Base-by-base conservation (phyloP, 2,113 vertebrate species). In the Pachycephala philippinensis region DNA sequence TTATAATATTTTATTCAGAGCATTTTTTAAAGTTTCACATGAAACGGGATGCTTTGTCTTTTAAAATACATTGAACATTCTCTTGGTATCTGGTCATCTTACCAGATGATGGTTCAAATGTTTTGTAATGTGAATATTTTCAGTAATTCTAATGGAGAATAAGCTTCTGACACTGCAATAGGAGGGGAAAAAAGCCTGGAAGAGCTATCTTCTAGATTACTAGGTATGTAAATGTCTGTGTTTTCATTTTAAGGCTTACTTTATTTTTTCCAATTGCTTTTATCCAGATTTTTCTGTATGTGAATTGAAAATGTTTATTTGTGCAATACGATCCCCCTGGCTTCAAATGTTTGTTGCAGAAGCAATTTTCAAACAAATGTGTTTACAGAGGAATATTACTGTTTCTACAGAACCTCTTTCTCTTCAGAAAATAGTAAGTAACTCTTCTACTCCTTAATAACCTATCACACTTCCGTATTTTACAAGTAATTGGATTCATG, bases 301-400 rank as follows among this genome's bases (percentile, higher is more conserved):
- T 30, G 96, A 98, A 85, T 94, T 99, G 95, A 97, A 98, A 64
- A 95, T 84, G 54, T 98, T 99, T 69, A 88, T 99, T 96, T 98
- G 95, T 96, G 98, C 98, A 42, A 98, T 99, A 84, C 95, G 95
- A 33, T 99, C 98, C 9, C 94, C 93, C 82, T 99, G 98, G 97
- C 98, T 99, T 77, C 99, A 98, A 87, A 96, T 99, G 98, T 98
- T 98, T 92, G 96, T 98, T 49, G 98, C 98, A 60, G 99, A 99
- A 93, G 98, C 98, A 84, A 76, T 99, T 78, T 99, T 99, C 97
- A 98, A 98, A 93, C 98, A 97, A 84, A 89, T 98, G 42, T 99
- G 98, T 95, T 97, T 97, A 75, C 97, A 97, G 87, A 98, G 94
- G 87, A 98, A 96, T 54, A 75, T 98, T 74, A 69, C 61, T 84